phyloP scores from a whole-genome alignment of 2,113 vertebrate genomes.

The Aegotheles bennettii region DNA sequence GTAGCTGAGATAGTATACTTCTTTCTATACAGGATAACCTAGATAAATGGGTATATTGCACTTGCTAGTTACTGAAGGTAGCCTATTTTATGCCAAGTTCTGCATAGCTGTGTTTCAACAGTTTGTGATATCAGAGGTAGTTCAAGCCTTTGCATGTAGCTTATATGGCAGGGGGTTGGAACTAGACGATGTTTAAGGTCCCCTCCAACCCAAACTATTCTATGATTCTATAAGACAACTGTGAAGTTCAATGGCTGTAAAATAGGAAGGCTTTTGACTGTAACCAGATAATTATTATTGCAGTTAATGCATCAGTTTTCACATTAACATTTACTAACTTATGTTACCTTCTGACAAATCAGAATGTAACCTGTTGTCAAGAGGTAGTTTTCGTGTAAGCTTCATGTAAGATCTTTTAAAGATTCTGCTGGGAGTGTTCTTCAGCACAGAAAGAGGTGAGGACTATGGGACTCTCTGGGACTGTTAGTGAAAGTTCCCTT shows the following conservation, averaged over 20 bases:
- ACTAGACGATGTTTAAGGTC: neutral
- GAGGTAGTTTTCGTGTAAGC: neutral
- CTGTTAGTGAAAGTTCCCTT: neutral
- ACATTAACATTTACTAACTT: neutral
- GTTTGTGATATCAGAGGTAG: neutral
- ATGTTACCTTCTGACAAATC: neutral
- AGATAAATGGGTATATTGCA: too few relatives aligned
- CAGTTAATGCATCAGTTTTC: neutral
- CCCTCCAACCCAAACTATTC: neutral
- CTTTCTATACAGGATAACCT: too few relatives aligned
- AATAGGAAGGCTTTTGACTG: neutral
- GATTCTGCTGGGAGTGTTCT: neutral
- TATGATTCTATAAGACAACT: neutral
- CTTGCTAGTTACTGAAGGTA: too few relatives aligned
- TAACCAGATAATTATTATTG: neutral
- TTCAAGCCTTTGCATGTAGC: neutral
- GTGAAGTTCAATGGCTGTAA: neutral
- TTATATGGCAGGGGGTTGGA: neutral
- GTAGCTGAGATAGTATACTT: neutral
- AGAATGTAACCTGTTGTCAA: neutral
- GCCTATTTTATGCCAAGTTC: neutral
- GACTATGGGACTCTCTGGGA: neutral
- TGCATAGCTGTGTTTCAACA: neutral
- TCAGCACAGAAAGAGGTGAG: neutral
- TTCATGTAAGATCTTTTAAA: neutral